Conservation (phyloP, 2,797 vertebrate species). For the Pseudochromis fuscus region DNA sequence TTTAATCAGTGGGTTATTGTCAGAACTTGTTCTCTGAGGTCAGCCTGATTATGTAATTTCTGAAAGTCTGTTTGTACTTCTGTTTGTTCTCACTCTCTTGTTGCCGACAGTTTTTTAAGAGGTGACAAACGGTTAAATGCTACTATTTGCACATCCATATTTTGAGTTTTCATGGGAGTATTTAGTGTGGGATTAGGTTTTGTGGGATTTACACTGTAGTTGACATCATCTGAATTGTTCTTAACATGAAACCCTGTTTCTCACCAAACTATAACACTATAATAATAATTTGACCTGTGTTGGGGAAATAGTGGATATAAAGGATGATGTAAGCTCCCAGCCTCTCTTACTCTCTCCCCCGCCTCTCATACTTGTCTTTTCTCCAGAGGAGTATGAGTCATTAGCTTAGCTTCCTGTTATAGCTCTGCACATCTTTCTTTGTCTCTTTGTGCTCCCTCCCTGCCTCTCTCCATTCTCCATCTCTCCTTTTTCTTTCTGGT, state of each 20-base stretch:
- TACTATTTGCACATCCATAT: no score
- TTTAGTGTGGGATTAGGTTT: no score
- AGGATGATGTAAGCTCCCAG: conserved; percentile 50
- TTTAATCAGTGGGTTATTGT: conserved; percentile 27
- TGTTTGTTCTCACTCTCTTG: neutral
- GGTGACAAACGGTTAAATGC: no score
- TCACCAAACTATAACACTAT: neutral
- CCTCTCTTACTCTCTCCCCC: conserved; percentile 24
- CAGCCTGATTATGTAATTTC: conserved; percentile 11
- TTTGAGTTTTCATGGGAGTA: no score
- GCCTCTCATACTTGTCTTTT: conserved; percentile 36
- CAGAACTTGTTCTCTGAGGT: neutral
- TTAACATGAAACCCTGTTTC: no score
- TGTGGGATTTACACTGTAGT: neutral
- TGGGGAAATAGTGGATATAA: conserved; percentile 10
- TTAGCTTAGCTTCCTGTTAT: conserved; percentile 70
- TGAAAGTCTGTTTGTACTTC: conserved; percentile 18
- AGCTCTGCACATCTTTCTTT: conserved; percentile 63
- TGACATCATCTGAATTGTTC: neutral
- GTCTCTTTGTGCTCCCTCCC: conserved; percentile 44
- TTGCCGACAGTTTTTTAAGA: neutral
- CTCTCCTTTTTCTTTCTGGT: conserved; percentile 37
- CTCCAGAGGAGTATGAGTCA: conserved; percentile 68
- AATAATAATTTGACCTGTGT: conserved; percentile 33
- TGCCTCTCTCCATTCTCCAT: conserved; percentile 34